Conservation (phyloP, 2,888 invertebrate genomes). For the Poecilobothrus nobilitatus region DNA sequence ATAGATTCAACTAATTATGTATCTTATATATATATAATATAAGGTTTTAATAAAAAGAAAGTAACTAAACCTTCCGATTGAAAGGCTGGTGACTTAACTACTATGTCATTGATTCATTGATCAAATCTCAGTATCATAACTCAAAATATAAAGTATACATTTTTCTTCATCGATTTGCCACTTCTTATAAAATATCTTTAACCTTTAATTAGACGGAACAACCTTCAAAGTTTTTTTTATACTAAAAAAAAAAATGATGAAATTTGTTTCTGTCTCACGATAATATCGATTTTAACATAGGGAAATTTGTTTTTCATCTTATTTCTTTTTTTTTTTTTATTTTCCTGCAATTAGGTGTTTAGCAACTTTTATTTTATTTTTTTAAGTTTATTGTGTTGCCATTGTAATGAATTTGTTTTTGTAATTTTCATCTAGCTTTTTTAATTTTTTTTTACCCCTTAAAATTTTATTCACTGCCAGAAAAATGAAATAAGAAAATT, state of each 20-base stretch:
- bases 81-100: no score
- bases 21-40: no score
- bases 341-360: background rate
- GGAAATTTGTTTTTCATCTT: background rate
- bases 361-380: background rate
- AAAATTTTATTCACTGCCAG: background rate
- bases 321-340: no score
- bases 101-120: no score
- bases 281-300: background rate
- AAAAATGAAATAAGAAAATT: background rate
- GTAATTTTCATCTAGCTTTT: background rate
- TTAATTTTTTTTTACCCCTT: background rate
- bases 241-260: background rate
- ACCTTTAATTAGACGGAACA: no score
- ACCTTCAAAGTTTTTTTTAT: background rate
- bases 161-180: no score
- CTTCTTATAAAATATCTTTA: no score
- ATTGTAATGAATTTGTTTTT: background rate
- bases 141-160: no score
- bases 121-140: no score
- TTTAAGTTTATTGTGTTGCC: background rate
- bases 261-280: background rate
- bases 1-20: no score
- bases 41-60: no score
- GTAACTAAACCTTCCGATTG: no score